Base-by-base conservation (phyloP, 1,140 invertebrate species). In the Drosophila elegans region DNA sequence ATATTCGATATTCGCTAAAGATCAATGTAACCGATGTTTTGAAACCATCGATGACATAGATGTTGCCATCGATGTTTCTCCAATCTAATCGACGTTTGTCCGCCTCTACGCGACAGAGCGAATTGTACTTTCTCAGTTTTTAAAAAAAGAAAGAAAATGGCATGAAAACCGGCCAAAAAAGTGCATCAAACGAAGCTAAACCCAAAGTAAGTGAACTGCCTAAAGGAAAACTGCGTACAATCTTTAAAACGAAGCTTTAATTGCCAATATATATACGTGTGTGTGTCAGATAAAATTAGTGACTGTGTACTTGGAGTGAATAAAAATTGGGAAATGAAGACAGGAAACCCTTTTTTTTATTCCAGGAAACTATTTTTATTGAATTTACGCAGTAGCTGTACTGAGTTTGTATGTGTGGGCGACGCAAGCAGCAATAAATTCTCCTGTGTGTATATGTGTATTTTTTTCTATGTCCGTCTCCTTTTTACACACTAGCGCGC, bases 321-420 rank as follows among this genome's bases (percentile, higher is more conserved):
- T 42, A 42, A 54, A 54, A 38, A 6, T 32, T 34, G 4, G 41
- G 74, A 41, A 45, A 29, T 36, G 3, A 36, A 53, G 12, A 29
- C 38, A 21, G 32, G 27, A 51, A n/a, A 16, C n/a, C 3, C 11
- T n/a, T 32, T 66, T 68, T 66, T 64, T 21, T 12, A 21, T 9
- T 52, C 48, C 38, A 57, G 45, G 56, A 78, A 66, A 69, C 46
- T 59, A 59, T 46, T 78, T 82, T 46, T 32, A 46, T 45, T 42
- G 63, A 52, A 78, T 82, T 78, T 83, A 78, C 80, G 80, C 80
- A 83, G 80, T 83, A 78, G 63, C 82, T 63, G 71, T 78, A 55
- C 67, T 53, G 41, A 29, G 41, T 51, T 11, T 38, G 25, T 60
- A 32, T 62, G 29, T 68, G 64, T 66, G 39, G 64, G 46, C 46